Evolutionary conservation across 2,888 invertebrate genomes (phyloP), one percentile per base, ranked within the genome.

Genomic region (Cephus pulcher): DNA sequence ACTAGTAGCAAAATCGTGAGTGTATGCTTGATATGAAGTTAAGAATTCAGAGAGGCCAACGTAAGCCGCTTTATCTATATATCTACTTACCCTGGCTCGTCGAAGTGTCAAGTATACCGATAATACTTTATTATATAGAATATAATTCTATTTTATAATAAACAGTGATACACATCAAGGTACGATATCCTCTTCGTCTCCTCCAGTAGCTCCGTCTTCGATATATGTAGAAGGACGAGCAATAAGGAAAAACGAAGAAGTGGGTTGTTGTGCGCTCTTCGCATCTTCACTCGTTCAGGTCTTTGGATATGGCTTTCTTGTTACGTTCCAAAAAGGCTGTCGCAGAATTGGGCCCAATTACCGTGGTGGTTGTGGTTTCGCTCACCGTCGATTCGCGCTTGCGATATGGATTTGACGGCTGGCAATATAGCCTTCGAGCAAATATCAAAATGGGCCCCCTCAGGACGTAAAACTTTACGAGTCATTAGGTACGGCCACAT

Each of bases 331-430:
- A 86, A 75, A 90, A 89, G 73, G 89, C 88, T 74, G 89, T 88
- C 56, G 88, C 86, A 12, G 88, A 87, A 82, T 89, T 89, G 23
- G 88, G 82, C 70, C 88, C 89, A 79, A 90, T 85, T 75, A 96
- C 93, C 83, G 96, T 96, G 23, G 96, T 96, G 79, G 96, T 96
- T 69, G 96, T 96, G 78, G 95, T 94, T 91, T 96, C 96, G 78
- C 96, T 96, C 30, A 95, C 95, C 81, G 95, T 95, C 6, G 96
- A 96, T 91, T 96, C 96, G 80, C 96, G 93, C 92, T 96, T 96
- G 86, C 94, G 93, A 89, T 94, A 94, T 81, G 91, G 90, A 85
- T 91, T 93, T 85, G 95, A 95, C 77, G 96, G 88, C 86, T 96
- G 96, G 90, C 94, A 95, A 93, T 94, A 95, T 89, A 95, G 93